Conservation (phyloP, 2,797 vertebrate species). For the Clamator glandarius region DNA sequence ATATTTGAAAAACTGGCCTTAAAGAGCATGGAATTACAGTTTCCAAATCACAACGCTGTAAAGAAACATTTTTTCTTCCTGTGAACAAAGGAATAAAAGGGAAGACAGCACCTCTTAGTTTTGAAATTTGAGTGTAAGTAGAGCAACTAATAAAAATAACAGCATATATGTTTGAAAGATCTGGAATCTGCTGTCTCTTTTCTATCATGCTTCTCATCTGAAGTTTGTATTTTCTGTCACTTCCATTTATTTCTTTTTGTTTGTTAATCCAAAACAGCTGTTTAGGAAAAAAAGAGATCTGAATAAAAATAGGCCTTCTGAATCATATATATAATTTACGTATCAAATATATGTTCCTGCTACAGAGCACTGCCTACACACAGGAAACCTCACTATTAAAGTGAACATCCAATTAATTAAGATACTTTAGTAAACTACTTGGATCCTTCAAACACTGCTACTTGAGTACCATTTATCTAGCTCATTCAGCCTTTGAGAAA, state of each 20-base stretch:
- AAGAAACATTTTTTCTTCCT: not conserved
- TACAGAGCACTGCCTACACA: slow-evolving; percentile 48
- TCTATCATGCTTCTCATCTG: slow-evolving; percentile 7
- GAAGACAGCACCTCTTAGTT: slow-evolving; percentile 7
- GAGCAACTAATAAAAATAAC: slow-evolving; percentile 31
- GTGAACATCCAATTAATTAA: slow-evolving; percentile 71
- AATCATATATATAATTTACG: slow-evolving; percentile 10
- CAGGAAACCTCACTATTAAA: slow-evolving; percentile 61
- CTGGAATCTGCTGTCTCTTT: slow-evolving; percentile 36
- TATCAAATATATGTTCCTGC: slow-evolving; percentile 27
- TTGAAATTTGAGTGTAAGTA: not conserved
- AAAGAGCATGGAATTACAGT: not conserved
- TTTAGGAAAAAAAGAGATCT: slow-evolving; percentile 44
- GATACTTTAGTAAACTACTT: slow-evolving; percentile 62
- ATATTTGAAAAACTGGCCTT: not conserved
- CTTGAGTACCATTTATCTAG: slow-evolving; percentile 58
- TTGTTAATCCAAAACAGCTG: slow-evolving; percentile 30
- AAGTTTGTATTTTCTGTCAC: slow-evolving; percentile 29
- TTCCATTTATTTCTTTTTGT: slow-evolving; percentile 45
- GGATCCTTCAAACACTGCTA: slow-evolving; percentile 62
- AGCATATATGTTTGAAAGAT: slow-evolving; percentile 27
- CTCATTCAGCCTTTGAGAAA: slow-evolving; percentile 37
- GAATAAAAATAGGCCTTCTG: slow-evolving; percentile 30
- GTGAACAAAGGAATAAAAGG: slow-evolving; percentile 5
- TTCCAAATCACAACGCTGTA: not conserved